Evolutionary conservation across 2,113 vertebrate genomes (phyloP), one percentile per base, ranked within the genome.

Genomic region (Neomonachus schauinslandi): DNA sequence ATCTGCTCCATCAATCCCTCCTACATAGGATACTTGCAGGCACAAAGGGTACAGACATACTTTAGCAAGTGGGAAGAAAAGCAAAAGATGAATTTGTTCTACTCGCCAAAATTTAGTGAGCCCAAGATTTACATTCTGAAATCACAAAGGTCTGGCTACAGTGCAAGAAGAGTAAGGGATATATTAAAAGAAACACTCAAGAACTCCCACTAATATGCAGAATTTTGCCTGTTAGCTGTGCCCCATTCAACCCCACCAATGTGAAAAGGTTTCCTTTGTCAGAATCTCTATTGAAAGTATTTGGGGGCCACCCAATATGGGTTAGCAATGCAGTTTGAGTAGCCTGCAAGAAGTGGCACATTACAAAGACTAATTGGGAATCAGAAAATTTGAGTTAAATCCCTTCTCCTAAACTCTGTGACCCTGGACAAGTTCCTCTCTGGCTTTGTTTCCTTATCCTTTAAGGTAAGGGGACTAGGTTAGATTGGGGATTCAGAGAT

Each of bases 61-160:
- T 67, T 82, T n/a, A 96, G 39, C 77, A 93, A 97, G 71, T 59
- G 39, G 42, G 53, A 96, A 97, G 84, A 89, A 95, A 81, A 79
- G 57, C 63, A 77, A 93, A 93, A 36, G 26, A 67, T 85, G 46
- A 67, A 86, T 74, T 88, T 89, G 55, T 83, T 90, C 69, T 93
- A 77, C 7, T 36, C 74, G 61, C 86, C 86, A 77, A 93, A 81
- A 92, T 91, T 92, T 94, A 71, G 72, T 77, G 74, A 95, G 61
- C 79, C 84, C 22, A 84, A 72, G 49, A 79, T 83, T 42, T 96
- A 94, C 28, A 93, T 59, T 96, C 24, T 67, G 26, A 96, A 93
- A 82, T 61, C 15, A 91, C 49, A 87, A 72, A 42, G 16, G 19
- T 92, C 21, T 96, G n/a, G n/a, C 15, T 94, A 87, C 42, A 90